Evolutionary conservation across 2,113 vertebrate genomes (phyloP), one percentile per base, ranked within the genome.

Genomic region (Cynoglossus semilaevis): DNA sequence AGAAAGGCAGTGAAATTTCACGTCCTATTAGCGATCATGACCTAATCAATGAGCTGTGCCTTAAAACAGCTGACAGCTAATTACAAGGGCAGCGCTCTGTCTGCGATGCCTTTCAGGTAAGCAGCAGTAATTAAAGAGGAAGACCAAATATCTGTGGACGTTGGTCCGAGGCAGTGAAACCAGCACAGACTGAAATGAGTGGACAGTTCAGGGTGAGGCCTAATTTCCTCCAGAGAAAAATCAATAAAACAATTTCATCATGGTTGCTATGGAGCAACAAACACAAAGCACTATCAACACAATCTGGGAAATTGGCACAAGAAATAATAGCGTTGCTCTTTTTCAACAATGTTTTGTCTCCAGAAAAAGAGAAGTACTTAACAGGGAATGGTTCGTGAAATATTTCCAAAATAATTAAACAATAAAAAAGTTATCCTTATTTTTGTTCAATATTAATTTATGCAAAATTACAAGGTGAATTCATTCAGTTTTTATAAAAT

Each of bases 11-110:
- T 18, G 15, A 58, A 76, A 84, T 78, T 83, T 85, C 82, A 87
- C 68, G 49, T 89, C 81, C 79, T 87, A 63, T 90, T 88, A 89
- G 84, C 58, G 36, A 88, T 89, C 81, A 84, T 75, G 82, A 70
- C 78, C 78, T 79, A 84, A 91, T 89, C 90, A 90, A 91, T 91
- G 88, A 84, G 74, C 86, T 82, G 69, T 79, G 80, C 74, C 51
- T 82, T 81, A 77, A 87, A 91, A 88, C 82, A 87, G 84, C 85
- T 88, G 85, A 89, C 84, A 80, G 84, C 82, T 88, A 89, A 92
- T 90, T 88, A 88, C 67, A 55, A 73, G 77, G 76, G 73, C 76
- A 76, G 77, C 66, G 67, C 70, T 46, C 22, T 42, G 70, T 52
- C 65, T 38, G 65, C 74, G 66, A 58, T 53, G 74, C 70, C 74